phyloP scores from a whole-genome alignment of 2,113 vertebrate species.

The Perca fluviatilis region DNA sequence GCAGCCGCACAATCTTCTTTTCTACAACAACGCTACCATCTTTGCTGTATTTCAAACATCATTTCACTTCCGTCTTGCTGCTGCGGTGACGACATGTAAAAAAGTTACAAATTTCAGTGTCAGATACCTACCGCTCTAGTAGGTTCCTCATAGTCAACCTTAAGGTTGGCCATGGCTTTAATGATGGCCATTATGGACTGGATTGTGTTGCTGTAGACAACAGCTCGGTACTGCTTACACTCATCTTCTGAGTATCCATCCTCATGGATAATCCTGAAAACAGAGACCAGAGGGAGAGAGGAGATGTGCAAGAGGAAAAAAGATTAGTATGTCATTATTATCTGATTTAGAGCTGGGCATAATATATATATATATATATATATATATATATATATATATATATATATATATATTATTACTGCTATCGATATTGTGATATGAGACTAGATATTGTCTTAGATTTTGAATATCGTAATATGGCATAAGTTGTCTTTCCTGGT shows the following conservation, averaged over 20 bases:
- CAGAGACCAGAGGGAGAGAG: neutral
- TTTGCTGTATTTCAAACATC: neutral
- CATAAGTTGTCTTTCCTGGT: too few relatives aligned
- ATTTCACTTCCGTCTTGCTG: neutral
- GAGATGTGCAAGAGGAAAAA: neutral
- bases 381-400: too few relatives aligned
- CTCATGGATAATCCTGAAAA: constrained; percentile 94
- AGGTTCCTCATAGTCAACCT: constrained; percentile 94
- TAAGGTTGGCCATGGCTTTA: constrained; percentile 96
- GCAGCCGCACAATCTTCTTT: neutral
- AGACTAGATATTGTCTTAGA: too few relatives aligned
- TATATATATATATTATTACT: too few relatives aligned
- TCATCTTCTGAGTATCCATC: constrained; percentile 98
- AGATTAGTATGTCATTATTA: neutral
- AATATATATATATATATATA: too few relatives aligned
- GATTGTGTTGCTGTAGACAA: constrained; percentile 99
- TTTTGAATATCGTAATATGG: too few relatives aligned
- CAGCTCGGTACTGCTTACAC: constrained; percentile 96
- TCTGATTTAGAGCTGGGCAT: too few relatives aligned
- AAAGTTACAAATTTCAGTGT: neutral
- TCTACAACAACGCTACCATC: neutral
- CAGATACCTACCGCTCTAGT: constrained; percentile 86
- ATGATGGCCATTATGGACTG: constrained; percentile 99
- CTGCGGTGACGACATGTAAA: neutral
- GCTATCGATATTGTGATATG: too few relatives aligned